Evolutionary conservation across 2,797 vertebrate genomes (phyloP).

Genomic region (Liparis tanakae): DNA sequence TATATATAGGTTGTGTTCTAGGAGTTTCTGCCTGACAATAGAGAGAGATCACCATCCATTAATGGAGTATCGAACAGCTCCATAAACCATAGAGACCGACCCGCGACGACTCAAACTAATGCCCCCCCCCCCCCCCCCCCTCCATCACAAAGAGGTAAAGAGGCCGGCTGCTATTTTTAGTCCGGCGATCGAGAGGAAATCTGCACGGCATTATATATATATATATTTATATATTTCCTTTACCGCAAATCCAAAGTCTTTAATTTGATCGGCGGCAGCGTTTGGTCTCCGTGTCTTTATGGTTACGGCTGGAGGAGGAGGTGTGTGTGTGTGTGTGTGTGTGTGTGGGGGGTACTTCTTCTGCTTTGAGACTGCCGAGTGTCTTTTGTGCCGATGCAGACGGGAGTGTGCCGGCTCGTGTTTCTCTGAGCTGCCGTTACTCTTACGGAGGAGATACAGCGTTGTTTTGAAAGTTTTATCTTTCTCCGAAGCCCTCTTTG

Average conservation of each 20-base stretch:
- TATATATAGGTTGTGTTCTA: conserved; percentile 30
- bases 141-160: conserved; percentile 61
- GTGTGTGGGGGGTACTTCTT: background rate
- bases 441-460: conserved; percentile 62
- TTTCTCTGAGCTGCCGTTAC: conserved; percentile 46
- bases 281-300: conserved; percentile 56
- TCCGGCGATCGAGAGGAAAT: conserved; percentile 58
- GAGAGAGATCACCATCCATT: conserved; percentile 64
- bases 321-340: background rate
- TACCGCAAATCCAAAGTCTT: conserved; percentile 45
- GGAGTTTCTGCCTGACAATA: conserved; percentile 42
- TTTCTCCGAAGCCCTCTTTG: conserved; percentile 17
- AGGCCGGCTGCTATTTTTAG: conserved; percentile 74
- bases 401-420: conserved; percentile 48
- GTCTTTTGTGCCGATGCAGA: conserved; percentile 62
- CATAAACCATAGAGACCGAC: conserved; percentile 45
- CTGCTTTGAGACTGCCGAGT: conserved; percentile 15
- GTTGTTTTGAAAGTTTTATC: conserved; percentile 54
- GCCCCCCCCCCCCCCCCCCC: no score
- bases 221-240: conserved; percentile 14
- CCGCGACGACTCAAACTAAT: conserved; percentile 26
- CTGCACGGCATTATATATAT: conserved; percentile 56
- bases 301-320: conserved; percentile 33
- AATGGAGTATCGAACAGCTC: conserved; percentile 51
- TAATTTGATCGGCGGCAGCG: conserved; percentile 66